Evolutionary conservation across 2,888 invertebrate species (phyloP), one percentile per base, ranked within the genome.

Genomic region (Ennomos fuscantarius): DNA sequence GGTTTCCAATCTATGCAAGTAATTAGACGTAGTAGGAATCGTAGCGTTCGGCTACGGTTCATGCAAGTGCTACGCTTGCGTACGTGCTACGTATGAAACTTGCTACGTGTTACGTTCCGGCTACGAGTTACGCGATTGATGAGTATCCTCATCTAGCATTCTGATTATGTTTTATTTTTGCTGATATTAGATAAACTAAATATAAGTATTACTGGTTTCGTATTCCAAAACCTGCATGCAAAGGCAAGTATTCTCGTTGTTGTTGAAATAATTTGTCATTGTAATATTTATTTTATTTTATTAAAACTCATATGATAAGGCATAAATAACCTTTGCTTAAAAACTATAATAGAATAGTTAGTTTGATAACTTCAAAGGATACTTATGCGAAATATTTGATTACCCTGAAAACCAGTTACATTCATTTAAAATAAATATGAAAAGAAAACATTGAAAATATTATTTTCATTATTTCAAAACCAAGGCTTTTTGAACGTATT

Each of bases 341-440:
- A 51, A n/a, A 6, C 24, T n/a, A n/a, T n/a, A 39, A 55, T 32
- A 37, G 45, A 45, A 56, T 53, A 65, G 66, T 55, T 61, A 57
- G 46, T 55, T 55, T 60, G 57, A 58, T 51, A 54, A 58, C 62
- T 60, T 58, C 62, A 68, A 67, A 67, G 60, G 63, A 52, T 64
- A 65, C 39, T 36, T 12, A 12, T 40, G 49, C 49, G 61, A 67
- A 68, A 69, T 69, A 69, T 69, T 68, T 68, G 62, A 49, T 63
- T 58, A 24, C 54, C 59, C 62, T 59, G 60, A 60, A 61, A 59
- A 63, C 61, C 65, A 69, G 68, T 69, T 66, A 71, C 64, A 63
- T 54, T 63, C 63, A 66, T 43, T 72, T 69, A 63, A 68, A 66
- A 68, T 68, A 55, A 69, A 67, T 68, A n/a, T n/a, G 65, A 58